Evolutionary conservation across 2,113 vertebrate species (phyloP), one percentile per base, ranked within the genome.

Genomic region (Arothron firmamentum): DNA sequence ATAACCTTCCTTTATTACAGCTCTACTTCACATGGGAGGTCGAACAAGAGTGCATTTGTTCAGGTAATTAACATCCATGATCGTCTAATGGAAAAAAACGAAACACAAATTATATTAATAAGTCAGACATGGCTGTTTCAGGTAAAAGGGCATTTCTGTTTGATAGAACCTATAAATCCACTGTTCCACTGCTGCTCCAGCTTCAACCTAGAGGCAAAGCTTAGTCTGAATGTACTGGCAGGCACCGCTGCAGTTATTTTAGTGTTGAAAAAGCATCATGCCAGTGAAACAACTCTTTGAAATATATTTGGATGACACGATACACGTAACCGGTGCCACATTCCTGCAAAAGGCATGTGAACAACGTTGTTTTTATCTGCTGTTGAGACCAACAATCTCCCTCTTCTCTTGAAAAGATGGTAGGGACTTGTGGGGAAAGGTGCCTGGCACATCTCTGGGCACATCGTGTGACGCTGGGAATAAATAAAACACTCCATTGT

Each of bases 141-240:
- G 65, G 56, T 17, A 61, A 46, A 62, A 28, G 51, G 21, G 5
- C 9, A 2, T 34, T 63, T 60, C 4, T 42, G 25, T 60, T 56
- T 57, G 52, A 64, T 50, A 62, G 47, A 48, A 64, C 65, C 54
- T 63, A 31, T 67, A 61, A 66, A 63, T 51, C 69, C 66, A 67
- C 65, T 74, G 53, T 62, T 73, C 41, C 69, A 23, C 51, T 42
- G 59, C 48, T 25, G 59, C 51, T 23, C 19, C 50, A 62, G 55
- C 63, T 57, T 52, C 64, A 55, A 52, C 70, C 80, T 78, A 9
- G 25, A 70, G 83, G 84, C 67, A 20, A 71, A 82, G 75, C 75
- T 84, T 73, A 66, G 58, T 34, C 62, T 57, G 55, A 28, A 63
- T 71, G 59, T 74, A 78, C 77, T 85, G 80, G 75, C 69, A 75